These are phyloP conservation scores for Labeo calbasu DNA, from an alignment of 2,797 vertebrate genomes.

Conservation along the genomic window DNA sequence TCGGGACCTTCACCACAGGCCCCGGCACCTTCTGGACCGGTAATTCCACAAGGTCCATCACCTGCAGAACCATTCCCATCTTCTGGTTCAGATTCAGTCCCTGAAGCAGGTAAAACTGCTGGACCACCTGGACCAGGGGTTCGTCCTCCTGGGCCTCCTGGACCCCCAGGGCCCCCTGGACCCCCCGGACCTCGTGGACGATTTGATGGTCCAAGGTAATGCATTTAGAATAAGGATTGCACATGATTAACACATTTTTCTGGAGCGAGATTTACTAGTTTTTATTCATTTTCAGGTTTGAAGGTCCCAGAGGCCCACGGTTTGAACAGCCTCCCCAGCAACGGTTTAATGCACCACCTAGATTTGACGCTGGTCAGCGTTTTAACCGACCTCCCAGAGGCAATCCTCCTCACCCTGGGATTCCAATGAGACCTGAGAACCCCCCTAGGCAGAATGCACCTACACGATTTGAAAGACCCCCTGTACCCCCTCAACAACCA, in stretches of 20 bases:
- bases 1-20: constrained; percentile 60
- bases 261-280: neutral
- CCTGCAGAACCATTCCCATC: constrained; percentile 37
- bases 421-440: constrained; percentile 68
- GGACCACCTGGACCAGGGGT: constrained; percentile 61
- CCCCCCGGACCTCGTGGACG: constrained; percentile 76
- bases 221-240: neutral
- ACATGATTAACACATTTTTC: neutral
- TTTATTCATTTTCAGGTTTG: constrained; percentile 79
- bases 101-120: constrained; percentile 61
- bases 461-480: constrained; percentile 67
- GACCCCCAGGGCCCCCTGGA: constrained; percentile 66
- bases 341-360: constrained; percentile 75
- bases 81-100: constrained; percentile 66
- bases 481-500: constrained; percentile 45
- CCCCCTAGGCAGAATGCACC: constrained; percentile 59
- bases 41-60: constrained; percentile 11
- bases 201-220: constrained; percentile 77
- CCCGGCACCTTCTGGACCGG: constrained; percentile 54
- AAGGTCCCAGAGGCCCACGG: constrained; percentile 81
- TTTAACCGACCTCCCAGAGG: constrained; percentile 66
- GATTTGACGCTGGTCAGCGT: constrained; percentile 74
- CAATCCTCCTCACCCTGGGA: constrained; percentile 45
- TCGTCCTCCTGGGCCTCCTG: constrained; percentile 74
- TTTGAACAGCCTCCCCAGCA: constrained; percentile 78